These are phyloP conservation scores for Eupithecia exiguata DNA, from an alignment of 2,888 invertebrate species.

Conservation along the genomic window DNA sequence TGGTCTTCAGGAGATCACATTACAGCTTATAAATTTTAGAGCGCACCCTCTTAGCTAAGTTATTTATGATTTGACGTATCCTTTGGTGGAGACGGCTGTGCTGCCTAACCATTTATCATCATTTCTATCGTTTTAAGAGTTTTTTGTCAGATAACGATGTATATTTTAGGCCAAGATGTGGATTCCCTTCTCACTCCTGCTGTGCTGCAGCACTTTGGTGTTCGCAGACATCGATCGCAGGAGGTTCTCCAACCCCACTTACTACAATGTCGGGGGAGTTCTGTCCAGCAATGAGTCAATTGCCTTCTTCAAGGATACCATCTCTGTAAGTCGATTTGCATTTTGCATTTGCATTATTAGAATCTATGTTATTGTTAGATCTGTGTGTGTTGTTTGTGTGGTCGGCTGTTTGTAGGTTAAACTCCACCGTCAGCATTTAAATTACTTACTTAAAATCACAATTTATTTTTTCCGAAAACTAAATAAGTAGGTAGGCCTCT, in stretches of 20 bases:
- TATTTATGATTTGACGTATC: neutral
- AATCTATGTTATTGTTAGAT: neutral
- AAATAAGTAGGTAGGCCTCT: too few species aligned
- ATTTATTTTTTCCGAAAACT: too few species aligned
- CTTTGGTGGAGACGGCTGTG: neutral
- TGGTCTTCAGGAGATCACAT: slow-evolving; percentile 16
- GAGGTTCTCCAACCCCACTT: slow-evolving; percentile 85
- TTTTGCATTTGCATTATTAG: neutral
- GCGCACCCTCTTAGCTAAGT: neutral
- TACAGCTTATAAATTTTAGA: neutral
- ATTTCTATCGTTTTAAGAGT: neutral
- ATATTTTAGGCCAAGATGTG: slow-evolving; percentile 50
- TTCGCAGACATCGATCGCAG: slow-evolving; percentile 68
- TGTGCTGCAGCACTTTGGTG: slow-evolving; percentile 45
- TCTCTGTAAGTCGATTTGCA: slow-evolving; percentile 86
- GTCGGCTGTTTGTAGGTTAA: neutral
- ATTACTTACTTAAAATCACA: too few species aligned
- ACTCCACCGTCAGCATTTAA: neutral
- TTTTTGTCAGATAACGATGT: neutral
- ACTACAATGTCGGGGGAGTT: slow-evolving; percentile 96
- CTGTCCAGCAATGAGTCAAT: slow-evolving; percentile 92
- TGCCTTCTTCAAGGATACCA: slow-evolving; percentile 91
- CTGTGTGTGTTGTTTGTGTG: neutral
- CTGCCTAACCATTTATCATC: neutral
- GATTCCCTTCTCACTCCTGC: slow-evolving; percentile 47